Percentiles rank a stretch among this genome's conserved stretches.
phyloP scores from a whole-genome alignment of 2,113 vertebrate genomes.

The Pseudois nayaur region DNA sequence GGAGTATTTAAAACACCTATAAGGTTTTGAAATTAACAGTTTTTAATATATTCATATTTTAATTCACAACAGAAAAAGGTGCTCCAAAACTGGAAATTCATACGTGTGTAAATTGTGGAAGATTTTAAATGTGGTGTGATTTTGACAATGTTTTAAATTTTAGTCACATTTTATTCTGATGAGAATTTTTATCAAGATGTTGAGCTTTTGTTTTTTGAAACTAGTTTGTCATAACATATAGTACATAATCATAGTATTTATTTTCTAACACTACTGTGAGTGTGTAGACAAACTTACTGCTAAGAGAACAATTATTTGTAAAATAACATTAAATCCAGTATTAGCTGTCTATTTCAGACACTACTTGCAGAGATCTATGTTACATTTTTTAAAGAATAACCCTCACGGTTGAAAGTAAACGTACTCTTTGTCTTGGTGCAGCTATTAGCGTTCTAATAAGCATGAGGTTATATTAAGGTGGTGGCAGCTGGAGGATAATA shows the following conservation, averaged over 20 bases:
- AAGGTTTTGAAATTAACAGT: constrained; percentile 69
- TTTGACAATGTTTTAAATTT: constrained; percentile 75
- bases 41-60: constrained; percentile 75
- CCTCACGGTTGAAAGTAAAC: constrained; percentile 81
- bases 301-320: constrained; percentile 83
- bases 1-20: neutral
- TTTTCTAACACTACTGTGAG: constrained; percentile 82
- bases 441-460: constrained; percentile 82
- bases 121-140: constrained; percentile 77
- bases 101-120: constrained; percentile 71
- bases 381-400: constrained; percentile 74
- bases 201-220: constrained; percentile 78
- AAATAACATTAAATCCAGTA: constrained; percentile 82
- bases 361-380: constrained; percentile 78
- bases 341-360: constrained; percentile 83
- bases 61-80: constrained; percentile 76
- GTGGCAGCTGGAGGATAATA: constrained; percentile 87
- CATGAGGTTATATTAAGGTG: constrained; percentile 84
- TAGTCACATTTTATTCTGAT: constrained; percentile 78
- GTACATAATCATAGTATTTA: constrained; percentile 83
- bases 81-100: constrained; percentile 59
- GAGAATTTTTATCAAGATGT: constrained; percentile 77
- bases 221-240: constrained; percentile 77
- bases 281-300: constrained; percentile 80
- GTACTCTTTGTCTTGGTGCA: constrained; percentile 69